Base-by-base conservation (phyloP, 2,113 vertebrate genomes). In the Thermophis baileyi region DNA sequence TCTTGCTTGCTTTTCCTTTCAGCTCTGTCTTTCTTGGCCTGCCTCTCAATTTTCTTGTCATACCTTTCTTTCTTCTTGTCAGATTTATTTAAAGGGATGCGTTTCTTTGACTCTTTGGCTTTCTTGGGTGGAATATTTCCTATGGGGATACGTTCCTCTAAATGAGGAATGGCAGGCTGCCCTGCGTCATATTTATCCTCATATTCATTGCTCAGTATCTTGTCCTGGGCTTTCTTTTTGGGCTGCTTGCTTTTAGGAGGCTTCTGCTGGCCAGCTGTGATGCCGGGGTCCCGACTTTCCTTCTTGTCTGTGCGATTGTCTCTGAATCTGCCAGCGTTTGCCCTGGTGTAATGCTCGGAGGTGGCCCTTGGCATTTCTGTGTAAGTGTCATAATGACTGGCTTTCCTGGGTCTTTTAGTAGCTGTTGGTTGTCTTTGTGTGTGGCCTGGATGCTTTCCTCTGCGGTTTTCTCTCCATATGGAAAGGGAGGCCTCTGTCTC, bases 291-390 rank as follows among this genome's bases (percentile, higher is more conserved):
- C 91, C 97, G 98, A 20, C 95, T 97, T 91, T 97, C 97, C 81
- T 98, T 98, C 93, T 98, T 98, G 96, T 99, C 98, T 0, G 98
- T 99, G 93, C 96, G 98, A 92, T 99, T 99, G 93, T 99, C 98
- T 94, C 98, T 98, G 94, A 98, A 96, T 55, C 97, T 97, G 30
- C 97, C 97, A 0, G 94, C 0, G 12, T 93, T 96, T 95, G 95
- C 96, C 93, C 97, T 97, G 0, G 97, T 97, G 6, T 97, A 96
- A 81, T 93, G 95, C 91, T 96, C 97, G 0, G 97, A 92, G 44
- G 94, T 14, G n/a, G 96, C 93, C 40, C 97, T 97, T 87, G 98
- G 96, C 88, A 55, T 91, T 7, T 93, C 95, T 1, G 96, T 97
- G 96, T 95, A 92, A 9, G 90, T 93, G 5, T 97, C 96, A 0